A percentile compares a stretch with the other conserved stretches of the same genome.
phyloP scores from a whole-genome alignment of 1,140 invertebrate species.

The Macrosteles quadrilineatus region DNA sequence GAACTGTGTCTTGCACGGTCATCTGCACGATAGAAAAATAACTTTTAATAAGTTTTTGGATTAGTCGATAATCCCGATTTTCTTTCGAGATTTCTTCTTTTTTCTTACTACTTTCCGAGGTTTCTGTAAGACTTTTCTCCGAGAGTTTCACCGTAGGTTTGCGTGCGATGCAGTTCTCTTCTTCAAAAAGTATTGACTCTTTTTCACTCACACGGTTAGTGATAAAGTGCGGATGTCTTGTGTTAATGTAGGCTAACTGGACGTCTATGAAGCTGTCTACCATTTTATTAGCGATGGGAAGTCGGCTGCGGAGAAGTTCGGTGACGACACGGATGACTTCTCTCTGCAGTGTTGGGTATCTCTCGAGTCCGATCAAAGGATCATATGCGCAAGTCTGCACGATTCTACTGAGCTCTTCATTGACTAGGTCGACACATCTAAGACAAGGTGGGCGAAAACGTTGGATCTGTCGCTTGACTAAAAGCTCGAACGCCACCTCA shows the following conservation, averaged over 20 bases:
- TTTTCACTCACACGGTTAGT: neutral
- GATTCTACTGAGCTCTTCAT: conserved; percentile 74
- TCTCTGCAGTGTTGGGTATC: conserved; percentile 70
- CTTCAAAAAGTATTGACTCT: neutral
- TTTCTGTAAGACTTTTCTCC: neutral
- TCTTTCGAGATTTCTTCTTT: neutral
- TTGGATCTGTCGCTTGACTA: conserved; percentile 73
- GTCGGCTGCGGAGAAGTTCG: conserved; percentile 58
- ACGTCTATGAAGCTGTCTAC: conserved; percentile 67
- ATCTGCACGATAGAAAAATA: conserved; percentile 41
- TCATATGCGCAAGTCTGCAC: conserved; percentile 52
- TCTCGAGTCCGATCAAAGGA: conserved; percentile 63
- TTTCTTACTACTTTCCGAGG: neutral
- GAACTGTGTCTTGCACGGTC: conserved; percentile 39
- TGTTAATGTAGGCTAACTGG: conserved; percentile 74
- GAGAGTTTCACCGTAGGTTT: neutral
- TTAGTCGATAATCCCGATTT: conserved; percentile 31
- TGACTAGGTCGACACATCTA: conserved; percentile 69
- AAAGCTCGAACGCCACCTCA: conserved; percentile 69
- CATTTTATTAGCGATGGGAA: conserved; percentile 68
- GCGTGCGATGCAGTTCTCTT: neutral
- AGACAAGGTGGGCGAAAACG: conserved; percentile 68
- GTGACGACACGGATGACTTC: conserved; percentile 70
- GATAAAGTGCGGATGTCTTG: conserved; percentile 65
- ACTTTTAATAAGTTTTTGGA: conserved; percentile 37